A percentile compares a stretch with the other conserved stretches of the same genome.
These are phyloP conservation scores for Archivesica marissinica DNA, from an alignment of 1,140 invertebrate species.

Conservation along the genomic window DNA sequence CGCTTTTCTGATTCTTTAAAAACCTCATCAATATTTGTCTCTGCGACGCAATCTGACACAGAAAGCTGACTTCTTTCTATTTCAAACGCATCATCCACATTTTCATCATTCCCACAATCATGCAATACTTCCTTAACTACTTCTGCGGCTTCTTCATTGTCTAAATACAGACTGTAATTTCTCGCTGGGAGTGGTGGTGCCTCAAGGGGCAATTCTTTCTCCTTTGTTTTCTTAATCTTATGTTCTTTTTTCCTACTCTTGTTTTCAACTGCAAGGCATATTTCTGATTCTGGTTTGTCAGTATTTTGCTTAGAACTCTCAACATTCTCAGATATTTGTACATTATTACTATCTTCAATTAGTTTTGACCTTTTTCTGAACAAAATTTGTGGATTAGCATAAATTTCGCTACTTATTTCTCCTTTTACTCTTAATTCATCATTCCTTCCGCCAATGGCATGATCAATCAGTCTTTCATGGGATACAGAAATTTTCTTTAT, in stretches of 20 bases:
- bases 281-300: background rate
- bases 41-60: background rate
- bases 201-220: background rate
- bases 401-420: slow-evolving; percentile 41
- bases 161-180: slow-evolving; percentile 57
- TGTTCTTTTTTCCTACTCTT: slow-evolving; percentile 22
- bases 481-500: slow-evolving; percentile 59
- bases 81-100: slow-evolving; percentile 32
- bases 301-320: background rate
- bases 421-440: background rate
- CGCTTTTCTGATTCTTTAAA: background rate
- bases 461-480: slow-evolving; percentile 47
- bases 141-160: slow-evolving; percentile 38
- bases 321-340: background rate
- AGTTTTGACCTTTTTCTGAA: slow-evolving; percentile 49
- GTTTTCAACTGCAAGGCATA: slow-evolving; percentile 7
- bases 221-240: background rate
- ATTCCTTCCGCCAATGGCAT: background rate
- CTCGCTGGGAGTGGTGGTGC: slow-evolving; percentile 52
- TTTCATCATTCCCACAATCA: background rate
- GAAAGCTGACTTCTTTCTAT: background rate
- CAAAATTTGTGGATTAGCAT: slow-evolving; percentile 57
- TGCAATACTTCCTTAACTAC: slow-evolving; percentile 12
- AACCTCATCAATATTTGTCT: background rate
- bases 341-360: slow-evolving; percentile 30